These are phyloP conservation scores for Macaria liturata DNA, from an alignment of 2,888 invertebrate species.

Conservation along the genomic window DNA sequence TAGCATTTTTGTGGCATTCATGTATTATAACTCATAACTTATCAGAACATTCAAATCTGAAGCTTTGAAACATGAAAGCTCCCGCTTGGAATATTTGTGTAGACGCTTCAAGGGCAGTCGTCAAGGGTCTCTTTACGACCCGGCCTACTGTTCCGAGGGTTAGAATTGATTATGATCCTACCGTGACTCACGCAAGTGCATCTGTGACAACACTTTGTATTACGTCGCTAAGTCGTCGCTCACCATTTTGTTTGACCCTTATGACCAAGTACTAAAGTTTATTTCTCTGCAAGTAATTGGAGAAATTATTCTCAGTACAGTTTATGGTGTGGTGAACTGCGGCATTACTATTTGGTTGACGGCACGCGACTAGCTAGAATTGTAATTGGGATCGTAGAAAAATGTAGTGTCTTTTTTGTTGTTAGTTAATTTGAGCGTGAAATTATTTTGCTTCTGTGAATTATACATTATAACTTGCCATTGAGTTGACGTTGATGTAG, in stretches of 20 bases:
- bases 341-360: constrained; percentile 17
- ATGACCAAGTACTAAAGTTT: no score
- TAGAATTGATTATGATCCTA: constrained; percentile 29
- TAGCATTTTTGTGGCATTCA: no score
- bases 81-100: constrained; percentile 12
- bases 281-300: no score
- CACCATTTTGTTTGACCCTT: no score
- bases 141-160: constrained; percentile 28
- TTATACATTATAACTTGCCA: no score
- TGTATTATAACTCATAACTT: constrained; percentile 10
- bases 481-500: no score
- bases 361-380: constrained; percentile 12
- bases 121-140: constrained; percentile 30
- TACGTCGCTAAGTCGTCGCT: not conserved
- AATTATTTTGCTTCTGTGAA: no score
- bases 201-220: constrained; percentile 15
- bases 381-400: constrained; percentile 2
- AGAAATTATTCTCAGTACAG: not conserved
- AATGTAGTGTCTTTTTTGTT: not conserved
- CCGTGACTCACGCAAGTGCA: constrained; percentile 30
- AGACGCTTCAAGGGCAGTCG: constrained; percentile 22
- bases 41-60: constrained; percentile 9
- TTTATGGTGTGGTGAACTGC: constrained; percentile 19
- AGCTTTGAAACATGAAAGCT: constrained; percentile 6
- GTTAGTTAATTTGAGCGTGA: not conserved